These are phyloP conservation scores for Rhabdomys pumilio DNA, from an alignment of 2,797 vertebrate species.

Conservation along the genomic window DNA sequence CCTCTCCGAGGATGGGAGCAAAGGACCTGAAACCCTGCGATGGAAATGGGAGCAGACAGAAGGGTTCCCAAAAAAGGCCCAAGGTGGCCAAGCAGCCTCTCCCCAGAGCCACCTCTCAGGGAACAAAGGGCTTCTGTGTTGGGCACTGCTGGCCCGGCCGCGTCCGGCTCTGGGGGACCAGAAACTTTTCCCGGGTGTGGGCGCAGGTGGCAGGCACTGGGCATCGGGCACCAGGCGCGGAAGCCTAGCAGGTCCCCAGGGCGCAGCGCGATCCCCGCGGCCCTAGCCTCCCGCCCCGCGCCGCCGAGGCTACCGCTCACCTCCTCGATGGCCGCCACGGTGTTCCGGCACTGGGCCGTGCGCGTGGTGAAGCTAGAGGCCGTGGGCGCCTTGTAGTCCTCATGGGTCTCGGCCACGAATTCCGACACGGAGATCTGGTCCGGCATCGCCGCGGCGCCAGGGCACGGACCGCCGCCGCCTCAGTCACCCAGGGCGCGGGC, in stretches of 20 bases:
- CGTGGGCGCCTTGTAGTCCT: slow-evolving; percentile 98
- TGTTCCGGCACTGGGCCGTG: slow-evolving; percentile 95
- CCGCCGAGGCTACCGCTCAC: slow-evolving; percentile 88
- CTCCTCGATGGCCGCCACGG: slow-evolving; percentile 96
- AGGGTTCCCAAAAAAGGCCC: slow-evolving; percentile 22
- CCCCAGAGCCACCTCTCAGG: slow-evolving; percentile 59
- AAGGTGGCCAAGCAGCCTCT: slow-evolving; percentile 50
- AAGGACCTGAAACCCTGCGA: not conserved
- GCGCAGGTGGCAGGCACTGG: not conserved
- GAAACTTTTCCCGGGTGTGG: slow-evolving; percentile 78
- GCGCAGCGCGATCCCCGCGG: slow-evolving; percentile 33
- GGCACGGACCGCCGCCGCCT: slow-evolving; percentile 58
- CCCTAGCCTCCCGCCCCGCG: slow-evolving; percentile 43
- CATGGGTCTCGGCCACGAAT: slow-evolving; percentile 95
- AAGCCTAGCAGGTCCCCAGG: not conserved
- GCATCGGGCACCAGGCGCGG: not conserved
- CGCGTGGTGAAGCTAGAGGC: slow-evolving; percentile 97
- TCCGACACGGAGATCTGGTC: slow-evolving; percentile 95
- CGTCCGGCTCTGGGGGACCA: not conserved
- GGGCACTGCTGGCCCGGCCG: slow-evolving; percentile 34
- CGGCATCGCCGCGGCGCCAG: slow-evolving; percentile 91
- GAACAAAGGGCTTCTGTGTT: slow-evolving; percentile 82
- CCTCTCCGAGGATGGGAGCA: not conserved
- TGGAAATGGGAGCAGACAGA: not conserved
- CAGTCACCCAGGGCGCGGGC: slow-evolving; percentile 63